Evolutionary conservation across 2,113 vertebrate genomes (phyloP), one percentile per base, ranked within the genome.

Genomic region (Macquaria ambigua): DNA sequence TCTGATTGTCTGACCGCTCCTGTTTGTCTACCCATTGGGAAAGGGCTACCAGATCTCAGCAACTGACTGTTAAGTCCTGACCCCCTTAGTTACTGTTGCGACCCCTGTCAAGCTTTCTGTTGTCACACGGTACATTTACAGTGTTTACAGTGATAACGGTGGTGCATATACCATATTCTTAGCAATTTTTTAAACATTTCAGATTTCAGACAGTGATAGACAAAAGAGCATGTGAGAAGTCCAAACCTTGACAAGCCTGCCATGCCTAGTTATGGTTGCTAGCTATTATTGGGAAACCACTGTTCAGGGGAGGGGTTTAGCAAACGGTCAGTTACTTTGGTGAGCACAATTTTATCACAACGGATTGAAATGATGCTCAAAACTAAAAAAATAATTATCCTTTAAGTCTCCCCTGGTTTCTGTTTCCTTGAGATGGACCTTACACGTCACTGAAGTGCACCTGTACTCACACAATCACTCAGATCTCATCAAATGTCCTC

Each of bases 401-500:
- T 46, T 59, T 16, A 10, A 62, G 20, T 48, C 6, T 43, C 62
- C 7, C 21, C 48, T 31, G 23, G 9, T 10, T 62, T 74, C 55
- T 15, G 34, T 63, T 64, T 63, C 5, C 16, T 23, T 48, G 28
- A 70, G 11, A 74, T 28, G 74, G 12, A 39, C 5, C 43, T 72
- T 18, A 50, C 6, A 31, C 4, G 66, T 68, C 25, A 37, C 39
- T 6, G 28, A 76, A 50, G 53, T 61, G 75, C 43, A 58, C 50
- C 37, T 70, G 28, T 37, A 11, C 58, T 67, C 11, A n/a, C 41
- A 37, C 67, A 79, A 83, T 86, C 75, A 50, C 12, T 12, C 43
- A 63, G 21, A 71, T 87, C 72, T 77, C 25, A 56, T 77, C 39
- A 63, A 74, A 79, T 46, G 78, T 84, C 78, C 80, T 77, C 76